phyloP scores from a whole-genome alignment of 2,888 invertebrate genomes.

The Platycheirus albimanus region DNA sequence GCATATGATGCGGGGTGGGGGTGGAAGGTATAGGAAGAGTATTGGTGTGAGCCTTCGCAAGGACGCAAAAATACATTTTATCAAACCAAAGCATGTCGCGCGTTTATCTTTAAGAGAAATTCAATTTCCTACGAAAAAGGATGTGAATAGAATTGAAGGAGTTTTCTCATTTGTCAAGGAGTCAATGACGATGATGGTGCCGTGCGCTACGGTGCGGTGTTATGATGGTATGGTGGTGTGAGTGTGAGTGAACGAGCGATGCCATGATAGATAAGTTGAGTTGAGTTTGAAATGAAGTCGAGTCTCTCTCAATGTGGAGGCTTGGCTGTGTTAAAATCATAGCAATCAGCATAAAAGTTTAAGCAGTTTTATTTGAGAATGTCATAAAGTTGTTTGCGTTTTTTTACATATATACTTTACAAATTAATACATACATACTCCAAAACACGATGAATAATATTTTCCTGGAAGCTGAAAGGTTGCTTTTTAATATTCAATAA shows the following conservation, averaged over 20 bases:
- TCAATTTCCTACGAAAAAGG: constrained; percentile 72
- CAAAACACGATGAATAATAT: constrained; percentile 29
- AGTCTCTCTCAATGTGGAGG: too few relatives aligned
- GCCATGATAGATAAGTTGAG: too few relatives aligned
- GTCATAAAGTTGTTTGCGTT: constrained; percentile 49
- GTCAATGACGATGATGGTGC: constrained; percentile 17
- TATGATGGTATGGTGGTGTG: neutral
- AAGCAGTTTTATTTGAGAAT: constrained; percentile 52
- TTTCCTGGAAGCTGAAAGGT: constrained; percentile 24
- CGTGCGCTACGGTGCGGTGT: too few relatives aligned
- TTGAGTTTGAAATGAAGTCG: too few relatives aligned
- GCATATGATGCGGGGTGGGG: neutral
- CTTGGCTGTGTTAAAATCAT: constrained; percentile 56
- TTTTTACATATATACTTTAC: neutral
- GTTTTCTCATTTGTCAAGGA: constrained; percentile 52
- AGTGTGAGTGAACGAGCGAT: constrained; percentile 17
- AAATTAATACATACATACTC: neutral
- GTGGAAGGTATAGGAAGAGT: too few relatives aligned
- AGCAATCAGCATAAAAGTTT: constrained; percentile 64
- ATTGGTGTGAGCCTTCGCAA: too few relatives aligned
- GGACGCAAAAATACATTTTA: constrained; percentile 44
- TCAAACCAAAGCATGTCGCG: constrained; percentile 55
- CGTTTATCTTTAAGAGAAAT: constrained; percentile 70
- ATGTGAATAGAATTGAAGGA: constrained; percentile 71
- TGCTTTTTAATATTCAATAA: constrained; percentile 58